Evolutionary conservation across 2,797 vertebrate species (phyloP).

Genomic region (Diglossa cyanea): DNA sequence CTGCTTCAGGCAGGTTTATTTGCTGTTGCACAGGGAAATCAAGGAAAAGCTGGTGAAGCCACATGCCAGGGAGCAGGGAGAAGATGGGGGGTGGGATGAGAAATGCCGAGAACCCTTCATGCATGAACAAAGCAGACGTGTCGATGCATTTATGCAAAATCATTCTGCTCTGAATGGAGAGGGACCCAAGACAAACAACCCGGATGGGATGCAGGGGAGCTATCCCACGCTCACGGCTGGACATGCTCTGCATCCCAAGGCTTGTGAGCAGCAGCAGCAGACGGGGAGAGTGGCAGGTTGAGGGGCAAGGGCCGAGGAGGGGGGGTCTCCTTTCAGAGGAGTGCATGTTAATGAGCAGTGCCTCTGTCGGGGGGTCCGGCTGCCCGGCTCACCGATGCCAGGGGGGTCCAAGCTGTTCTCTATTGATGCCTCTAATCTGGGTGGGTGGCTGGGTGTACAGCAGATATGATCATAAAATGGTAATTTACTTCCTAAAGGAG

Average conservation of each 20-base stretch:
- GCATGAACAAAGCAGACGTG: slow-evolving; percentile 23
- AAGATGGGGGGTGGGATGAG: not conserved
- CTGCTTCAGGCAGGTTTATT: not conserved
- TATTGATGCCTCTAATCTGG: not conserved
- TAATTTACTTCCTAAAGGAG: not conserved
- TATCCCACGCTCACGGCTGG: slow-evolving; percentile 57
- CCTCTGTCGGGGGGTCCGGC: not conserved
- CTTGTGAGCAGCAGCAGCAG: slow-evolving; percentile 18
- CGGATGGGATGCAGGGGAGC: slow-evolving; percentile 50
- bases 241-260: slow-evolving; percentile 66
- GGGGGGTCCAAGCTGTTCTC: slow-evolving; percentile 8
- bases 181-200: slow-evolving; percentile 49
- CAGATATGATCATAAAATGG: slow-evolving; percentile 34
- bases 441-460: slow-evolving; percentile 33
- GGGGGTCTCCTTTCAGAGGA: slow-evolving; percentile 57
- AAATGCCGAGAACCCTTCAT: not conserved
- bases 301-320: slow-evolving; percentile 59
- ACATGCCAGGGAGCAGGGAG: not conserved
- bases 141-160: slow-evolving; percentile 47
- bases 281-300: slow-evolving; percentile 45
- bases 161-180: slow-evolving; percentile 41
- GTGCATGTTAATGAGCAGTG: slow-evolving; percentile 19
- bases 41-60: not conserved
- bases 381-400: not conserved
- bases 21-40: not conserved